Evolutionary conservation across 2,113 vertebrate species (phyloP).

Genomic region (Centropristis striata): DNA sequence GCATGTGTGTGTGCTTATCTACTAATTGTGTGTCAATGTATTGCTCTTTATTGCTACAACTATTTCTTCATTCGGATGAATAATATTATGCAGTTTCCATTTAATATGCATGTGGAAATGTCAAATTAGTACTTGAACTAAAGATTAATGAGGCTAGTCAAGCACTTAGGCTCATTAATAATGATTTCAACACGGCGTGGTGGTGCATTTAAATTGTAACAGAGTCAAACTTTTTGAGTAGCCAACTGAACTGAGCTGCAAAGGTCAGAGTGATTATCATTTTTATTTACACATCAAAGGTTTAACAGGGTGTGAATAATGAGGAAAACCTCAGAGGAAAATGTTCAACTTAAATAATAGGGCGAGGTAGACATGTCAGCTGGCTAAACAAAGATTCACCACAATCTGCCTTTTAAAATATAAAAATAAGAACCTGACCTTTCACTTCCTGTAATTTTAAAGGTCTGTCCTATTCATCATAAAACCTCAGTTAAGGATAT

Average conservation of each 20-base stretch:
- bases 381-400: not conserved
- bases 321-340: conserved; percentile 4
- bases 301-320: conserved; percentile 12
- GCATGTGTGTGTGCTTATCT: not conserved
- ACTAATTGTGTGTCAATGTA: conserved; percentile 11
- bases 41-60: conserved; percentile 17
- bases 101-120: conserved; percentile 56
- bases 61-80: conserved; percentile 11
- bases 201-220: conserved; percentile 36
- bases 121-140: conserved; percentile 40
- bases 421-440: not conserved
- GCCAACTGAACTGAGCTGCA: conserved; percentile 6
- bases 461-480: not conserved
- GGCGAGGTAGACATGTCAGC: not conserved
- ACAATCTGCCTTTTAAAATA: not conserved
- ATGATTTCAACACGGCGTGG: conserved; percentile 16
- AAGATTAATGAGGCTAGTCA: conserved; percentile 42
- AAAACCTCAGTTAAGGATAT: not conserved
- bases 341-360: not conserved
- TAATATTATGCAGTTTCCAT: conserved; percentile 11
- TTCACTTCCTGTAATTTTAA: not conserved
- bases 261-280: conserved; percentile 57
- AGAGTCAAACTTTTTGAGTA: not conserved
- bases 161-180: conserved; percentile 58
- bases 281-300: conserved; percentile 38